Conservation (phyloP, 1,140 invertebrate species). For the Archegozetes longisetosus region DNA sequence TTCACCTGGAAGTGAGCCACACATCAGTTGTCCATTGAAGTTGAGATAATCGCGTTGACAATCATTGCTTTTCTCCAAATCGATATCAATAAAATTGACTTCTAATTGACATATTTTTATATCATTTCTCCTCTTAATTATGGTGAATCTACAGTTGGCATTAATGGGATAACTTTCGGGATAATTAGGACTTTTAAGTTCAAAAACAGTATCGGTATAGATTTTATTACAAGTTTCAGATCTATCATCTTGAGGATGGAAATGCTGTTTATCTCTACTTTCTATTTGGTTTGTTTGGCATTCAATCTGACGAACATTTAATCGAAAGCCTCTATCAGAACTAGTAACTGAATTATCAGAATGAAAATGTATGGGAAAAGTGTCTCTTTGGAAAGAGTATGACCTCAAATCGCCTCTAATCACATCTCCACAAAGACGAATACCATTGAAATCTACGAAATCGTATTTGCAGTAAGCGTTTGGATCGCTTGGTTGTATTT, state of each 20-base stretch:
- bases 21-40: conserved; percentile 19
- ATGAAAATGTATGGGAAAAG: conserved; percentile 17
- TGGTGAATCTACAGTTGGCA: conserved; percentile 15
- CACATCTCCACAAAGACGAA: conserved; percentile 20
- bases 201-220: conserved; percentile 1
- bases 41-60: conserved; percentile 20
- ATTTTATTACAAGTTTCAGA: conserved; percentile 2
- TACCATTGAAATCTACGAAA: conserved; percentile 21
- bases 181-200: conserved; percentile 20
- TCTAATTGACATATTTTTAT: conserved; percentile 20
- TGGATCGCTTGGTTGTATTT: conserved; percentile 17
- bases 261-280: neutral
- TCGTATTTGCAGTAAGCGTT: conserved; percentile 16
- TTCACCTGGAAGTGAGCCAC: conserved; percentile 12
- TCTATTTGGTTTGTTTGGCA: neutral
- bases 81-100: conserved; percentile 19
- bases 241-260: neutral
- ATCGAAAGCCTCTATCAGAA: conserved; percentile 9
- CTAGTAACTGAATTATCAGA: conserved; percentile 5
- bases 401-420: neutral
- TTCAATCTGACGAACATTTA: conserved; percentile 12
- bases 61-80: conserved; percentile 15
- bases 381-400: conserved; percentile 7
- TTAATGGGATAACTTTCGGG: conserved; percentile 19
- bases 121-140: neutral